phyloP scores from a whole-genome alignment of 2,888 invertebrate genomes.

The Ophioninae sp. region DNA sequence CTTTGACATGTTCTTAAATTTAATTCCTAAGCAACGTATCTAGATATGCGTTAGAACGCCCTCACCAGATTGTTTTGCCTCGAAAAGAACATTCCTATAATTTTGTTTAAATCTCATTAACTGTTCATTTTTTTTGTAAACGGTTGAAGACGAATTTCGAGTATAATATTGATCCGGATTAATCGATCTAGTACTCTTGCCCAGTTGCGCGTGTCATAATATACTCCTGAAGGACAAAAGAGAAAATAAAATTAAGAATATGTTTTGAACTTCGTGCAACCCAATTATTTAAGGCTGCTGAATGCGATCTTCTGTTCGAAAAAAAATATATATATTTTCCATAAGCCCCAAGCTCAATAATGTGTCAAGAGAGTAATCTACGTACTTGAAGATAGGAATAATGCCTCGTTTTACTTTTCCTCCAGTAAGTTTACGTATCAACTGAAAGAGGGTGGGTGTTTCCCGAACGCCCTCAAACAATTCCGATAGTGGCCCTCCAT shows the following conservation, averaged over 20 bases:
- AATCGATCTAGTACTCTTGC: neutral
- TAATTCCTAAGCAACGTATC: no score
- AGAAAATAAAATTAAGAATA: neutral
- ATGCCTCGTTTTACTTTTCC: slow-evolving; percentile 19
- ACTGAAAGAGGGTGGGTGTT: slow-evolving; percentile 9
- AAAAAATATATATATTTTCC: neutral
- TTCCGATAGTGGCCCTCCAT: slow-evolving; percentile 31
- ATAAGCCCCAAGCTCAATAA: neutral
- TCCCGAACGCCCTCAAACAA: neutral
- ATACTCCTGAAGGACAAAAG: neutral
- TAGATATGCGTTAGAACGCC: no score
- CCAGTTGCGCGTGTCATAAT: neutral
- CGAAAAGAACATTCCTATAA: neutral
- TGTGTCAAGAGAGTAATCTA: neutral
- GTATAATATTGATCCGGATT: neutral
- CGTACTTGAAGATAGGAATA: neutral
- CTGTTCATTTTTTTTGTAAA: no score
- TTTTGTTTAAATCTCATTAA: neutral
- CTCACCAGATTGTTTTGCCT: no score
- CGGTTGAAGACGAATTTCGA: neutral
- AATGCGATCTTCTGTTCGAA: neutral
- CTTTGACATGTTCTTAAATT: no score
- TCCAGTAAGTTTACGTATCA: slow-evolving; percentile 8
- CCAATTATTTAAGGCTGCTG: neutral
- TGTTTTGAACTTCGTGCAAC: neutral